phyloP scores from a whole-genome alignment of 1,140 invertebrate genomes.

The Oreohelix idahoensis region DNA sequence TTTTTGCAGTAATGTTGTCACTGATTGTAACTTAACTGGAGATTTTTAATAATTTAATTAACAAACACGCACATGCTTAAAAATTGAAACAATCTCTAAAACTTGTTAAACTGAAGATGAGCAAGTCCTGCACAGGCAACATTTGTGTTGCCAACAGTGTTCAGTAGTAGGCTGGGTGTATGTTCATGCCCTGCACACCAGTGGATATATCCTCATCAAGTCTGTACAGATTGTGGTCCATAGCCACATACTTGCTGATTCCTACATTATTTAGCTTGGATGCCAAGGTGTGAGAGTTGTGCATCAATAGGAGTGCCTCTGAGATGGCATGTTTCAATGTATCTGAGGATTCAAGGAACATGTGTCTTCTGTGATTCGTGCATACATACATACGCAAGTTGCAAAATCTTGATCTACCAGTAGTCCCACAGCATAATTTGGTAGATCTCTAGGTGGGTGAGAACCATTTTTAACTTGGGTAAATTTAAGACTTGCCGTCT shows the following conservation, averaged over 20 bases:
- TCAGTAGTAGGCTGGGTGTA: conserved; percentile 29
- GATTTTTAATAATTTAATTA: no score
- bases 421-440: no score
- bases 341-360: background rate
- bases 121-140: background rate
- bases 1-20: no score
- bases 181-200: background rate
- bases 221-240: background rate
- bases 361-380: no score
- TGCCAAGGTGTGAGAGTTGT: background rate
- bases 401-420: no score
- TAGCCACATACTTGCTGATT: conserved; percentile 11
- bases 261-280: background rate
- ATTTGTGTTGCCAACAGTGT: background rate
- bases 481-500: no score
- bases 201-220: conserved; percentile 10
- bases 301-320: conserved; percentile 9
- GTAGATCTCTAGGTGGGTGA: no score
- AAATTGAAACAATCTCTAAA: background rate
- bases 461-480: no score
- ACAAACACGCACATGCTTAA: no score
- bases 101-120: background rate
- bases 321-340: conserved; percentile 9
- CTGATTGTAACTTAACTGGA: no score
- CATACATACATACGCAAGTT: no score